phyloP scores from a whole-genome alignment of 35 echinoderm and acorn worm species.

The Lytechinus variegatus region DNA sequence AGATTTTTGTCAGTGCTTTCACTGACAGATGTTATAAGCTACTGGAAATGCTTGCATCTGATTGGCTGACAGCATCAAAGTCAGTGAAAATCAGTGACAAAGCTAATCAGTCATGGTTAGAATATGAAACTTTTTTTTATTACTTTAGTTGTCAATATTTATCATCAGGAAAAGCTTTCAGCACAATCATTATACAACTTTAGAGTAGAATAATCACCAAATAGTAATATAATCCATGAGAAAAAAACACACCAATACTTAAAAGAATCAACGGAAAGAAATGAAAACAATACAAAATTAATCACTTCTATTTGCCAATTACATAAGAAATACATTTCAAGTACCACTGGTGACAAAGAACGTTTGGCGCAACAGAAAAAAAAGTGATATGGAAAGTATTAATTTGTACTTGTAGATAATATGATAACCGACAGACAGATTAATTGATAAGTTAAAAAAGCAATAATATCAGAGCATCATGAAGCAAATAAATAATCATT shows the following conservation, averaged over 20 bases:
- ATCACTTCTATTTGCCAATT: not conserved
- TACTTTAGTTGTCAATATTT: not conserved
- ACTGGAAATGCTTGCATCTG: too few relatives aligned
- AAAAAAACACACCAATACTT: not conserved
- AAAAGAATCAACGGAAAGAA: not conserved
- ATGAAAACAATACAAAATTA: not conserved
- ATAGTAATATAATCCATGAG: not conserved
- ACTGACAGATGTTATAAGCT: too few relatives aligned
- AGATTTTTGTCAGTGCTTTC: too few relatives aligned
- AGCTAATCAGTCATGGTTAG: too few relatives aligned
- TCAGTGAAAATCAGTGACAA: not conserved
- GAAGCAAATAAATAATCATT: not conserved
- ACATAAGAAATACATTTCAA: too few relatives aligned
- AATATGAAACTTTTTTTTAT: too few relatives aligned
- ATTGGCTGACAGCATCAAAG: not conserved
- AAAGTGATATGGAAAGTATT: too few relatives aligned
- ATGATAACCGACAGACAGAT: not conserved
- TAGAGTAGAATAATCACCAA: too few relatives aligned
- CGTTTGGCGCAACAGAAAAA: too few relatives aligned
- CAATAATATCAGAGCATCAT: not conserved
- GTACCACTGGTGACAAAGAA: too few relatives aligned
- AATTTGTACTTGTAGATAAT: too few relatives aligned
- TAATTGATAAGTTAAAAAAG: not conserved
- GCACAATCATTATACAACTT: not conserved
- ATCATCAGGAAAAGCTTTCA: not conserved